Evolutionary conservation across 2,888 invertebrate species (phyloP).

Genomic region (Uloborus plumipes): DNA sequence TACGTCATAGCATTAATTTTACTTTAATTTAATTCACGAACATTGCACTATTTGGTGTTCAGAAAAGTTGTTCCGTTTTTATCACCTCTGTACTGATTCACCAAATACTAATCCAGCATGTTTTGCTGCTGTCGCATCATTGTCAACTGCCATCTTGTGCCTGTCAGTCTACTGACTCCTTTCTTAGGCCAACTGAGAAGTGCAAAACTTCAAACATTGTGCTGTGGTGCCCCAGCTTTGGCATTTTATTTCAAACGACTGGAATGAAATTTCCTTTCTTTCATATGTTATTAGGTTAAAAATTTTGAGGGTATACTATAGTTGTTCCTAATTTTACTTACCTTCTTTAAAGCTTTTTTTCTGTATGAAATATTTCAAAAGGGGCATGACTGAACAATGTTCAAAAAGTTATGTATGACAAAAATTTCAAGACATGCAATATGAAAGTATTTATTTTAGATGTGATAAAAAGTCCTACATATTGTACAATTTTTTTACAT

Average conservation of each 20-base stretch:
- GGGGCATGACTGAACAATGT: no score
- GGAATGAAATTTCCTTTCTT: not conserved
- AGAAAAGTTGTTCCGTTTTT: slow-evolving; percentile 47
- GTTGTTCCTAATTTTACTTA: slow-evolving; percentile 9
- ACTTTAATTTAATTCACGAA: slow-evolving; percentile 12
- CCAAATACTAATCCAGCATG: slow-evolving; percentile 14
- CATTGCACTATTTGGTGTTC: slow-evolving; percentile 30
- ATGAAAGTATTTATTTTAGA: no score
- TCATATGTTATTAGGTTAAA: no score
- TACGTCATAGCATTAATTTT: slow-evolving; percentile 74
- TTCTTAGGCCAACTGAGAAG: slow-evolving; percentile 15
- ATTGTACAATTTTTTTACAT: no score
- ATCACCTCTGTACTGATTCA: slow-evolving; percentile 33
- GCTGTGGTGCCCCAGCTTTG: no score
- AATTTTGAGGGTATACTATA: no score
- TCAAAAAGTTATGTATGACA: no score
- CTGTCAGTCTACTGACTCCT: slow-evolving; percentile 52
- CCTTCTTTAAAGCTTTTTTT: no score
- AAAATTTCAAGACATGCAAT: no score
- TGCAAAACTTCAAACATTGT: not conserved
- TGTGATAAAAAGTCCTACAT: no score
- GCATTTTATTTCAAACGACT: not conserved
- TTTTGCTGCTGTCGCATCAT: slow-evolving; percentile 35
- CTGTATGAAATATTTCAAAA: no score
- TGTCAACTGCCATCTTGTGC: slow-evolving; percentile 61